Evolutionary conservation across 64 coral and sea anemone genomes (phyloP), one percentile per base, ranked within the genome.

Genomic region (Dendrophyllia cribrosa): DNA sequence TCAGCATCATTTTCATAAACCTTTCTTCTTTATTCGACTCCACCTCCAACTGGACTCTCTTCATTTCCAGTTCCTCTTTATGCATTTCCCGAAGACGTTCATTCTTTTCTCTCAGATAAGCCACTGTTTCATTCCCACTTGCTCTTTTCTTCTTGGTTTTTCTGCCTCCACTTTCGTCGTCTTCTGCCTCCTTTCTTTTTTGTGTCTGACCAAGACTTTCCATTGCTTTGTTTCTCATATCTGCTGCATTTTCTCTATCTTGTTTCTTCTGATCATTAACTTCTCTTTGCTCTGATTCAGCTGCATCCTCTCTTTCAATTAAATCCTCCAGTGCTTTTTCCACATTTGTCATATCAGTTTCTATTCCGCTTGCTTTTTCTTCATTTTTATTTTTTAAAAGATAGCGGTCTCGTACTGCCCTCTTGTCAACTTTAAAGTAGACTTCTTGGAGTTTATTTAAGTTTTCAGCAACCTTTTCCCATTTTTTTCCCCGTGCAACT

Each of bases 401-500:
- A 69, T 69, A 69, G 66, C 66, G 2, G 75, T 90, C 75, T 66
- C 75, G 67, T 7, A 86, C 90, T 75, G 90, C 51, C 26, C 90
- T 16, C 90, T 92, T 92, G 23, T 86, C 66, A 73, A 92, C 90
- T 48, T 86, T 92, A 45, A 92, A 92, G 74, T 72, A 56, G 3
- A 92, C 90, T 0, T 74, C n/a, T 3, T 92, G 63, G 25, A 60
- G 26, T 92, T 92, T 92, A 44, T 92, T 92, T 0, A 85, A 66
- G 68, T 92, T 92, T 19, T 92, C 79, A 11, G 80, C 80, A 43
- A 91, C 89, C 58, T 91, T 66, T 24, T 91, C 89, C 89, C 89
- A 83, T 58, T 91, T 91, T 65, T 15, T 66, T 19, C 78, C 89
- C 70, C 89, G 20, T 65, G 44, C 89, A 9, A 89, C 88, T 51